Conservation (phyloP, 1,140 invertebrate genomes). For the Hormaphis cornu region DNA sequence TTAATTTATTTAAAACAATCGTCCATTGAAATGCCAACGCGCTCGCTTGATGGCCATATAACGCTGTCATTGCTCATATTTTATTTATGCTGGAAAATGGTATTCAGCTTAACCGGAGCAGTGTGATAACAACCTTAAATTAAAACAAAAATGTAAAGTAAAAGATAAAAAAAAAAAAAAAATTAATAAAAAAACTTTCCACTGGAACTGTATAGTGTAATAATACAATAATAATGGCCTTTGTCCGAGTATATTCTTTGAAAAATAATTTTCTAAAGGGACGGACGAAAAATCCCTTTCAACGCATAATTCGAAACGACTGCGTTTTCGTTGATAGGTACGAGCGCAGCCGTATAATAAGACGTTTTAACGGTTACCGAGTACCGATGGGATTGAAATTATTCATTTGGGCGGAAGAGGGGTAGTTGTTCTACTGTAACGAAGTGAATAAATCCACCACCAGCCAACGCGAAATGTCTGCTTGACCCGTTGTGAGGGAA, state of each 20-base stretch:
- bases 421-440: no score
- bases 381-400: not conserved
- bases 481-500: no score
- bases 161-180: no score
- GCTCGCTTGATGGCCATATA: not conserved
- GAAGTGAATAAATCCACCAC: no score
- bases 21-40: not conserved
- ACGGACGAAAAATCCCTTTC: not conserved
- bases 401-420: not conserved
- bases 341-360: not conserved
- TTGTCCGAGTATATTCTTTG: constrained; percentile 8
- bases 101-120: not conserved
- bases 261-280: not conserved
- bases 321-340: not conserved
- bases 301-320: not conserved
- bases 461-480: no score
- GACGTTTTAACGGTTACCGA: not conserved
- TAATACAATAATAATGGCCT: not conserved
- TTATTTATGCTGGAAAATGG: not conserved
- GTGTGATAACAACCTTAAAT: not conserved
- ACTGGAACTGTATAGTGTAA: no score
- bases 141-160: constrained; percentile 1
- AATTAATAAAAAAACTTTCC: not conserved
- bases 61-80: not conserved
- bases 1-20: not conserved